These are phyloP conservation scores for Gadus chalcogrammus DNA, from an alignment of 2,113 vertebrate genomes.

Conservation along the genomic window DNA sequence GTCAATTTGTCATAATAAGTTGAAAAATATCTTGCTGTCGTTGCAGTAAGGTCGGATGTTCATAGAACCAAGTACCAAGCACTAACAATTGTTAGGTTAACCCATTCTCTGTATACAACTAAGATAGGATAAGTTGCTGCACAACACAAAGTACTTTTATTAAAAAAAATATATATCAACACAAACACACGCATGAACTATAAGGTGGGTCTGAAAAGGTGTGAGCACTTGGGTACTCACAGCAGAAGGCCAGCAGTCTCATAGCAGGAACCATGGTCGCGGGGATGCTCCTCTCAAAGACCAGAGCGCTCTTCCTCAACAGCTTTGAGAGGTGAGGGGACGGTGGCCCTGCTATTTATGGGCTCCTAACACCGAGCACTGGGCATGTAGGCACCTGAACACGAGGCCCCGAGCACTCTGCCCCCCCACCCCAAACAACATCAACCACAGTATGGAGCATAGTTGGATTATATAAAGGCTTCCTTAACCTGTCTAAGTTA, in stretches of 20 bases:
- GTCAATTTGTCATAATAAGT: no score
- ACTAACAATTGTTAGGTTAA: no score
- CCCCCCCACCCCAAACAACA: background rate
- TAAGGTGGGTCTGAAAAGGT: background rate
- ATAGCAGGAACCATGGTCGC: conserved; percentile 41
- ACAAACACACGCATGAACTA: background rate
- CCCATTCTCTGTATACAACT: no score
- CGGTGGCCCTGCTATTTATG: background rate
- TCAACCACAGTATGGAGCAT: no score
- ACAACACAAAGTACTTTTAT: no score
- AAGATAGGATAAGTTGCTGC: no score
- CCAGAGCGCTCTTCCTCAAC: background rate
- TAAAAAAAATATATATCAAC: no score
- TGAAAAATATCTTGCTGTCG: no score
- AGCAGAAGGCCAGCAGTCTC: conserved; percentile 46
- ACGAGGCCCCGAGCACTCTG: background rate
- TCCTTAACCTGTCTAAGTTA: background rate
- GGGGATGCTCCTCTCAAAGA: conserved; percentile 4
- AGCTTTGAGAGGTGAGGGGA: background rate
- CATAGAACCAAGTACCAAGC: no score
- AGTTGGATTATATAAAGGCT: background rate
- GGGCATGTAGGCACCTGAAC: background rate
- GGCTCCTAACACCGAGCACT: no score
- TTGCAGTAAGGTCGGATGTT: no score
- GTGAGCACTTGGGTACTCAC: conserved; percentile 45